Evolutionary conservation across 2,888 invertebrate species (phyloP).

Genomic region (Lapara coniferarum): DNA sequence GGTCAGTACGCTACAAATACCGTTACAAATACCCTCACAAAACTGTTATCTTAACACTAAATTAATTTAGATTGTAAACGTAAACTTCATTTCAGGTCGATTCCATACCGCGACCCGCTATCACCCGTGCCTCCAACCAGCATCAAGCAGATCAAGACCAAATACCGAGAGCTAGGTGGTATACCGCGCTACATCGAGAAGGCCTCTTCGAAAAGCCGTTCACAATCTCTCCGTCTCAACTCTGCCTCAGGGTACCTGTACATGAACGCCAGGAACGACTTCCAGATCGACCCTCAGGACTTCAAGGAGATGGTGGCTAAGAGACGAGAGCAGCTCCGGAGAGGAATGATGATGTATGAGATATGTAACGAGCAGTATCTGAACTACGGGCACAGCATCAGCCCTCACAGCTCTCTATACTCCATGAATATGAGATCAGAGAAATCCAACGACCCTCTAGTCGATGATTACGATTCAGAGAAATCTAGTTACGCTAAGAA

Average conservation of each 20-base stretch:
- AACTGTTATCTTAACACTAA: no score
- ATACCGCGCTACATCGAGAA: conserved; percentile 77
- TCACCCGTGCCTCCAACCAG: conserved; percentile 74
- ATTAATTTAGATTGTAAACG: no score
- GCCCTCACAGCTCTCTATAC: conserved; percentile 70
- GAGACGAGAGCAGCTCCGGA: conserved; percentile 69
- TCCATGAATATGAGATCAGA: conserved; percentile 71
- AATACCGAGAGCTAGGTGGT: conserved; percentile 62
- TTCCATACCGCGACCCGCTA: conserved; percentile 73
- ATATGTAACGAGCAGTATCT: conserved; percentile 63
- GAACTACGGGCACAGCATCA: conserved; percentile 61
- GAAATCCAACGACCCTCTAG: conserved; percentile 75
- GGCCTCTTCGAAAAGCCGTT: conserved; percentile 63
- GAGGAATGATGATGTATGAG: conserved; percentile 72
- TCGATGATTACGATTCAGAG: conserved; percentile 78
- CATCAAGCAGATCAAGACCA: conserved; percentile 68
- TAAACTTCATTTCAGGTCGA: conserved; percentile 58
- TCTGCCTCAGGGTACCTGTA: conserved; percentile 79
- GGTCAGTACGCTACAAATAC: no score
- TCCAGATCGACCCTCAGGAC: conserved; percentile 76
- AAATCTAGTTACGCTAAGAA: conserved; percentile 76
- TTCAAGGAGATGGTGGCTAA: conserved; percentile 76
- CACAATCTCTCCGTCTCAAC: conserved; percentile 74
- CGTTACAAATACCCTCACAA: no score
- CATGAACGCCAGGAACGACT: conserved; percentile 80